These are phyloP conservation scores for Nemopilema nomurai DNA, from an alignment of 30 jellyfish, hydroid and myxozoan species.

Conservation along the genomic window DNA sequence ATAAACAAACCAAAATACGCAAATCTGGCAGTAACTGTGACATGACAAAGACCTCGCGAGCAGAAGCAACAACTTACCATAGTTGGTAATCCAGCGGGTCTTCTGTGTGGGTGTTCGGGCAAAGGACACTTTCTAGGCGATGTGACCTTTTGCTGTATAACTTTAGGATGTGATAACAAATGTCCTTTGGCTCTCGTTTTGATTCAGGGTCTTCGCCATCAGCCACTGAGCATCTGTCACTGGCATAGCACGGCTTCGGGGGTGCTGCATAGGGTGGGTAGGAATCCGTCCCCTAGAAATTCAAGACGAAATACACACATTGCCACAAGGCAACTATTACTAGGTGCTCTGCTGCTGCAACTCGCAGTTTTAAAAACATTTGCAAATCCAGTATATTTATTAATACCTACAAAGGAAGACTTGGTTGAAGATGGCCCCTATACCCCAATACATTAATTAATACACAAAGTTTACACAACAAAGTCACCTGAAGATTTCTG, in stretches of 20 bases:
- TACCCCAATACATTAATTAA: no score
- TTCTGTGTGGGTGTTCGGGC: slow-evolving; percentile 75
- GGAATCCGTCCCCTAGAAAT: slow-evolving; percentile 76
- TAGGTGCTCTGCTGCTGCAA: no score
- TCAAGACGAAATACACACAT: no score
- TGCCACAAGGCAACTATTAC: no score
- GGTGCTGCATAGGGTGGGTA: slow-evolving; percentile 75
- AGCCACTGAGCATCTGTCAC: not conserved
- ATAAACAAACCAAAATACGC: no score
- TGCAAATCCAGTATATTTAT: no score
- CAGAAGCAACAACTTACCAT: slow-evolving; percentile 46
- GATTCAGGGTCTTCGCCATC: slow-evolving; percentile 15
- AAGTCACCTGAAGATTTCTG: not conserved
- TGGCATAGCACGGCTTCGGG: slow-evolving; percentile 75
- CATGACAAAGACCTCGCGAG: no score
- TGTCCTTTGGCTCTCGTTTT: slow-evolving; percentile 54
- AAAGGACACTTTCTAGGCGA: slow-evolving; percentile 65
- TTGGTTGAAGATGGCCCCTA: no score
- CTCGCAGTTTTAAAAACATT: no score
- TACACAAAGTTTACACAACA: not conserved
- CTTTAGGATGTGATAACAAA: slow-evolving; percentile 71
- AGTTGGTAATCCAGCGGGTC: slow-evolving; percentile 80
- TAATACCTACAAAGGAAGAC: no score
- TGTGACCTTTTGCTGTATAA: slow-evolving; percentile 87
- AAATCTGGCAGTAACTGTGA: not conserved